These are phyloP conservation scores for Tanypteryx hageni DNA, from an alignment of 2,888 invertebrate genomes.

Conservation along the genomic window DNA sequence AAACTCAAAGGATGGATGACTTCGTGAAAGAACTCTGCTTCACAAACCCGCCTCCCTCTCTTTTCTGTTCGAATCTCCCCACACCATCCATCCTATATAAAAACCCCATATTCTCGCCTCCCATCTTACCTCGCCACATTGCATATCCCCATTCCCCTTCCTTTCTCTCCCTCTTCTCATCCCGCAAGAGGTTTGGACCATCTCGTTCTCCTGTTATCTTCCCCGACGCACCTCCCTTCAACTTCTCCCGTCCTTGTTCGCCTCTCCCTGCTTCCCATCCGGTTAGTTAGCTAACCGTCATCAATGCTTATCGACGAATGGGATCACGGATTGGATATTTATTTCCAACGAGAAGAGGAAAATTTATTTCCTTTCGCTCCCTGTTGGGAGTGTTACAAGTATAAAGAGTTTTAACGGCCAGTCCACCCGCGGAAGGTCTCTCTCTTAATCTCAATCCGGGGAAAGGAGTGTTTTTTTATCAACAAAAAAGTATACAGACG, in stretches of 20 bases:
- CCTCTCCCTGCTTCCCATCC: not conserved
- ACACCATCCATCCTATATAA: not conserved
- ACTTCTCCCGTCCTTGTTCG: not conserved
- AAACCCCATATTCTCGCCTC: conserved; percentile 4
- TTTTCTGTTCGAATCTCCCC: not conserved
- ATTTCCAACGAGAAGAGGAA: not conserved
- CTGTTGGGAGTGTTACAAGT: not conserved
- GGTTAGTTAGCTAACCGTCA: not conserved
- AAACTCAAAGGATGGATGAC: conserved; percentile 63
- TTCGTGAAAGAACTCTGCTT: conserved; percentile 47
- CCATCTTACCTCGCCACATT: not conserved
- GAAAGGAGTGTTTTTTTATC: not conserved
- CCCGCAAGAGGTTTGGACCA: not conserved
- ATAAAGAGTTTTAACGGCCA: too few relatives aligned
- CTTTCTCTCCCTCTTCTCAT: not conserved
- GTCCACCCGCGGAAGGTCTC: not conserved
- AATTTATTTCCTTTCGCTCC: not conserved
- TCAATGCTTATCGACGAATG: not conserved
- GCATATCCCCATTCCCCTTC: not conserved
- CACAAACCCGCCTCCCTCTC: not conserved
- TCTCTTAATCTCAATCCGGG: not conserved
- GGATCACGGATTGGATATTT: not conserved
- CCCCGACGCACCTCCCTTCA: not conserved
- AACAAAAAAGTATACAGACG: not conserved
- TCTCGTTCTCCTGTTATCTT: not conserved